Conservation (phyloP, 1,140 invertebrate genomes). For the Neodiprion virginianus region DNA sequence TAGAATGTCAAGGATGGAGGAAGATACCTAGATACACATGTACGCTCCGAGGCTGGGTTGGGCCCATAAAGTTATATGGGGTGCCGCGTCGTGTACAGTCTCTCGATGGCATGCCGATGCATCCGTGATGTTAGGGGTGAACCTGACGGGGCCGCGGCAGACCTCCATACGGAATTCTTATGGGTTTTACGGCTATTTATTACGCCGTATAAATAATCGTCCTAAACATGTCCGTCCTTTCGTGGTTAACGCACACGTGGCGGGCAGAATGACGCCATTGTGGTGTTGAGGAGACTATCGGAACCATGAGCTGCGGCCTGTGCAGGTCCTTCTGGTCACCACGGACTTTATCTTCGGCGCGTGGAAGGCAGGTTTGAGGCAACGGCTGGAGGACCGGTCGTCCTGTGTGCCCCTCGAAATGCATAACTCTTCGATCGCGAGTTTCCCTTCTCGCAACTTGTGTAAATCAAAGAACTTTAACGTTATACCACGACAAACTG, state of each 20-base stretch:
- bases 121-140: conserved; percentile 3
- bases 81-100: conserved; percentile 3
- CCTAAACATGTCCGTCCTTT: neutral
- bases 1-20: conserved; percentile 4
- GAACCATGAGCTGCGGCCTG: neutral
- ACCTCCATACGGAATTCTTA: conserved; percentile 3
- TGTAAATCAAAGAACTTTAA: conserved; percentile 1
- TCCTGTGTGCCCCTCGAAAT: neutral
- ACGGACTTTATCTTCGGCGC: neutral
- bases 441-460: neutral
- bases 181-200: conserved; percentile 2
- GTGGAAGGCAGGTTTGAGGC: neutral
- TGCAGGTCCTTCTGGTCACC: neutral
- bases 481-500: neutral
- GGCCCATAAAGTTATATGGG: conserved; percentile 16
- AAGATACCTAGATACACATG: conserved; percentile 6
- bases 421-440: neutral
- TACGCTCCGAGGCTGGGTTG: neutral
- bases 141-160: neutral
- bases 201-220: conserved; percentile 1
- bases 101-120: conserved; percentile 6
- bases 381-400: too few relatives aligned
- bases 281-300: neutral
- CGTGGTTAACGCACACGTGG: neutral
- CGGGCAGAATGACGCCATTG: neutral